Evolutionary conservation across 2,797 vertebrate species (phyloP).

Genomic region (Delichon dasypus): DNA sequence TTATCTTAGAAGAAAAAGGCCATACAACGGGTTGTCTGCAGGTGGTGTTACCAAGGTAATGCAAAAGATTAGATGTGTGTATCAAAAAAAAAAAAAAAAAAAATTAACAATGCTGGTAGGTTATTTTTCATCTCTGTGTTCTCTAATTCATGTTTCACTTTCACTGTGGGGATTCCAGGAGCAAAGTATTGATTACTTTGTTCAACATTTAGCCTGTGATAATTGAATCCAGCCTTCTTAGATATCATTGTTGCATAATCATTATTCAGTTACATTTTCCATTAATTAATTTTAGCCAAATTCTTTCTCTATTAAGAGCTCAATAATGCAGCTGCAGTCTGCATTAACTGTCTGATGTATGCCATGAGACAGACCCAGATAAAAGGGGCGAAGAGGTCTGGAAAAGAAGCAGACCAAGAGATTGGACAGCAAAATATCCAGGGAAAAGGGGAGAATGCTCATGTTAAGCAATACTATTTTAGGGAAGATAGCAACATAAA

Average conservation of each 20-base stretch:
- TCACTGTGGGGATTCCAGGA: neutral
- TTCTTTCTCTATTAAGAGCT: slow-evolving; percentile 13
- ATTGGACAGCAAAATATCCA: neutral
- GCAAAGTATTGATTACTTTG: slow-evolving; percentile 23
- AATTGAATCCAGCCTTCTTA: slow-evolving; percentile 17
- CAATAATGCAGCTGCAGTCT: neutral
- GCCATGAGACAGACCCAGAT: neutral
- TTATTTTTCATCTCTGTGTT: neutral
- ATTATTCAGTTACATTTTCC: slow-evolving; percentile 27
- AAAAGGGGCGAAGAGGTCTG: neutral
- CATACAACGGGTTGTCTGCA: neutral
- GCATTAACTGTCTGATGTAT: neutral
- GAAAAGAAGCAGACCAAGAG: neutral
- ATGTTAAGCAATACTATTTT: neutral
- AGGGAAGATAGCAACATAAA: neutral
- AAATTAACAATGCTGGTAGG: neutral
- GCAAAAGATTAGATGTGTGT: neutral
- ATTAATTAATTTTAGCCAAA: slow-evolving; percentile 32
- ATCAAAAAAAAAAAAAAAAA: neutral
- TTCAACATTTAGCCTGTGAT: neutral
- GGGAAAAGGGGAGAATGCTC: neutral
- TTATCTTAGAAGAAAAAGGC: neutral
- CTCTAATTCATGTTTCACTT: neutral
- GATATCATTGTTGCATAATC: neutral
- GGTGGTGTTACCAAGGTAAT: neutral